These are phyloP conservation scores for Engraulis encrasicolus DNA, from an alignment of 2,113 vertebrate species.

Conservation along the genomic window DNA sequence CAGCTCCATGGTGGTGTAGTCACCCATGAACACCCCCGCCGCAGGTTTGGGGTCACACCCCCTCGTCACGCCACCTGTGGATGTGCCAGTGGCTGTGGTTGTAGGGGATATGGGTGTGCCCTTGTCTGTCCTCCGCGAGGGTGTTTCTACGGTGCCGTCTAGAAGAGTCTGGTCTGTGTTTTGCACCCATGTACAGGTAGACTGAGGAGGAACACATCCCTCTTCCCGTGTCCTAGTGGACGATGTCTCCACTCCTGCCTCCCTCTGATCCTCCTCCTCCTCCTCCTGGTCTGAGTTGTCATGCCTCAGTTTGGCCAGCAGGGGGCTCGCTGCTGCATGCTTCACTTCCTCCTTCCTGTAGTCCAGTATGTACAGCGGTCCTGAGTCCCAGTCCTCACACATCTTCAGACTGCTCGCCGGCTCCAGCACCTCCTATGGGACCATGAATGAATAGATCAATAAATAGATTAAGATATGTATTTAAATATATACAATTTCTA, in stretches of 20 bases:
- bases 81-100: not conserved
- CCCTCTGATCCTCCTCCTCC: not conserved
- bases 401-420: not conserved
- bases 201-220: not conserved
- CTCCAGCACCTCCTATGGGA: not conserved
- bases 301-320: not conserved
- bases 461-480: no score
- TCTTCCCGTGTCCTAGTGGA: not conserved
- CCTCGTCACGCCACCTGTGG: not conserved
- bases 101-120: no score
- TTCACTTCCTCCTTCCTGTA: not conserved
- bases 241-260: not conserved
- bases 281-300: not conserved
- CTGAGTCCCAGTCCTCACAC: not conserved
- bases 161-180: slow-evolving; percentile 17
- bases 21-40: slow-evolving; percentile 55
- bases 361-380: not conserved
- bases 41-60: slow-evolving; percentile 23
- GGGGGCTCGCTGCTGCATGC: not conserved
- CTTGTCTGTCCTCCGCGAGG: not conserved
- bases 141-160: not conserved
- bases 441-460: not conserved
- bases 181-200: not conserved
- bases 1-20: slow-evolving; percentile 81
- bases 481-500: no score